A percentile compares a stretch with the other conserved stretches of the same genome.
Evolutionary conservation across 2,113 vertebrate species (phyloP).

Genomic region (Mola mola): DNA sequence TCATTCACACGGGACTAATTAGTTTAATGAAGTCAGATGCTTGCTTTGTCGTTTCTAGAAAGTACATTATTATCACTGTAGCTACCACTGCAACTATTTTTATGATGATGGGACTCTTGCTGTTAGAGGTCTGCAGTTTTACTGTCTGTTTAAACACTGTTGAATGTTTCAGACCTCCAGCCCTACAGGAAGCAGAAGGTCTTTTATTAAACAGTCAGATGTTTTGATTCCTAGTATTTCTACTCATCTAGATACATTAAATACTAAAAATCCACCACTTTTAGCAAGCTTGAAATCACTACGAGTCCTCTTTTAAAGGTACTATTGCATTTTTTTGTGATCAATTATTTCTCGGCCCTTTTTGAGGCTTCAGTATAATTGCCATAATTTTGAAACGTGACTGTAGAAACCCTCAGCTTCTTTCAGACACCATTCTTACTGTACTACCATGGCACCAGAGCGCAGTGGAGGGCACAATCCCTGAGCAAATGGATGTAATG

Average conservation of each 20-base stretch:
- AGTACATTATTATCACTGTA: too few relatives aligned
- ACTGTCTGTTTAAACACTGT: neutral
- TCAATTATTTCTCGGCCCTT: neutral
- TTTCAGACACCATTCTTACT: too few relatives aligned
- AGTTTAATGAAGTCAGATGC: too few relatives aligned
- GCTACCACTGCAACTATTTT: too few relatives aligned
- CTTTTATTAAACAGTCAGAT: neutral
- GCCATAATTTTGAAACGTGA: too few relatives aligned
- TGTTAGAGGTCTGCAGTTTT: slow-evolving; percentile 3
- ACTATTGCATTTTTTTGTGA: neutral
- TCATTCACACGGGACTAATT: too few relatives aligned
- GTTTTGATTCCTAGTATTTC: neutral
- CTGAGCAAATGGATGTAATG: neutral
- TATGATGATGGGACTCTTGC: too few relatives aligned
- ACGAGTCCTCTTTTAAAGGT: slow-evolving; percentile 8
- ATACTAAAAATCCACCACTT: neutral
- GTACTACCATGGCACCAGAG: neutral
- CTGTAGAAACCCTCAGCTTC: neutral
- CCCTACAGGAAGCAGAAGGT: slow-evolving; percentile 10
- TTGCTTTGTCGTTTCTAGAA: too few relatives aligned
- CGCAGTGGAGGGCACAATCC: slow-evolving; percentile 5
- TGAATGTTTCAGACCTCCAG: slow-evolving; percentile 1
- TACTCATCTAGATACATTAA: neutral
- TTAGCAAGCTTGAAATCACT: slow-evolving; percentile 6
- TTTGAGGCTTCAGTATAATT: neutral